These are phyloP conservation scores for Ophioderma brevispina DNA, from an alignment of 35 echinoderm and acorn worm genomes.

Conservation along the genomic window DNA sequence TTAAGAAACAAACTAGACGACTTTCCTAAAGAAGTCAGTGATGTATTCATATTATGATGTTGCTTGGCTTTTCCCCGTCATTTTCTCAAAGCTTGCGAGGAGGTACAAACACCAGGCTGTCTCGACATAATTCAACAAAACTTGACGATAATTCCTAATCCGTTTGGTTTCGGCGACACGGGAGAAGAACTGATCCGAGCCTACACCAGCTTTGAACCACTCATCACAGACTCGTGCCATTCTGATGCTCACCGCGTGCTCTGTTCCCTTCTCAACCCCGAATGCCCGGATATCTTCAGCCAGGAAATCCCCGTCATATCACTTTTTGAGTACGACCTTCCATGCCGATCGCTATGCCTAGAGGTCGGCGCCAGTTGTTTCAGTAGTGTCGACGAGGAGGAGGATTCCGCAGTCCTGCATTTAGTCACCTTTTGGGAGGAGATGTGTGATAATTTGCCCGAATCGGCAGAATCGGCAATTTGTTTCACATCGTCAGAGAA, in stretches of 20 bases:
- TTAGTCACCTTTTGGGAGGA: neutral
- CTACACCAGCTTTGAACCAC: neutral
- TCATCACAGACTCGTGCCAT: conserved; percentile 18
- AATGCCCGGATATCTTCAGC: conserved; percentile 1
- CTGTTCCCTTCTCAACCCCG: conserved; percentile 13
- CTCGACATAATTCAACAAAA: neutral
- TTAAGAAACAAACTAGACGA: too few species aligned
- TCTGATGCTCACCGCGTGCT: conserved; percentile 10
- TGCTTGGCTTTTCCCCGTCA: too few species aligned
- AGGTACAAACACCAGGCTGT: neutral
- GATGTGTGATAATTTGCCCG: conserved; percentile 20
- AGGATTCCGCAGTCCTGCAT: neutral
- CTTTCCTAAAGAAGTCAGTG: too few species aligned
- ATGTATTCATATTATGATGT: too few species aligned
- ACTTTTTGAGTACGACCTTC: conserved; percentile 14
- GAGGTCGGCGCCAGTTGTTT: conserved; percentile 14
- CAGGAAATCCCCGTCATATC: neutral
- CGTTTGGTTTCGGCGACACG: neutral
- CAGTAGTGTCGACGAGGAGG: neutral
- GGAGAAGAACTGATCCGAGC: neutral
- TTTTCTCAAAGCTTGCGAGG: neutral
- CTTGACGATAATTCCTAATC: conserved; percentile 16
- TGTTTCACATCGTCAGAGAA: conserved; percentile 3
- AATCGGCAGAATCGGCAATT: neutral
- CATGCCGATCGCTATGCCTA: conserved; percentile 20